phyloP scores from a whole-genome alignment of 2,888 invertebrate genomes.

The Anoncus sp. region DNA sequence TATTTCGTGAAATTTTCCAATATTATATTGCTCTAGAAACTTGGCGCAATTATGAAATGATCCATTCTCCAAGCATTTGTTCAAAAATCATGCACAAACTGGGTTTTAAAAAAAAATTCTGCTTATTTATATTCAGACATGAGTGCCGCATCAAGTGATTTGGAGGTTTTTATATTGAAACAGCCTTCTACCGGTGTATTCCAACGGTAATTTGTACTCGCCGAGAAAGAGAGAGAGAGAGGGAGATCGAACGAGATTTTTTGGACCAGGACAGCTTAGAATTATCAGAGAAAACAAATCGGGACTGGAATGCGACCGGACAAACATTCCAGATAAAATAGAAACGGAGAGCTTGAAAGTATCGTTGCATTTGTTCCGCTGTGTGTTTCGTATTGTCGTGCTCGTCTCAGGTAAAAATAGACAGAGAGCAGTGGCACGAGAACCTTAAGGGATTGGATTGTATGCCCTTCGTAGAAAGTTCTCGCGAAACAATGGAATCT shows the following conservation, averaged over 20 bases:
- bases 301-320: constrained; percentile 29
- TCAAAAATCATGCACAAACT: no score
- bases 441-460: constrained; percentile 33
- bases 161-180: neutral
- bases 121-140: no score
- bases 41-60: no score
- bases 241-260: neutral
- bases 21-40: no score
- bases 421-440: constrained; percentile 23
- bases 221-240: no score
- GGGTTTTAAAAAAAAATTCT: no score
- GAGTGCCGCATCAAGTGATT: no score
- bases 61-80: no score
- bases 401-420: constrained; percentile 2
- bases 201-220: neutral
- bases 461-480: constrained; percentile 55
- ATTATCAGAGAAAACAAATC: constrained; percentile 34
- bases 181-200: neutral
- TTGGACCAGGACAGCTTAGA: constrained; percentile 10
- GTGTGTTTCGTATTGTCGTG: constrained; percentile 35
- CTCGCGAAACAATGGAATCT: constrained; percentile 65
- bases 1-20: no score
- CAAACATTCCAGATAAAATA: constrained; percentile 24
- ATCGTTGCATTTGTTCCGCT: constrained; percentile 5
- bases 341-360: constrained; percentile 37